A percentile compares a stretch with the other conserved stretches of the same genome.
Conservation (phyloP, 2,113 vertebrate genomes). For the Octodon degus region DNA sequence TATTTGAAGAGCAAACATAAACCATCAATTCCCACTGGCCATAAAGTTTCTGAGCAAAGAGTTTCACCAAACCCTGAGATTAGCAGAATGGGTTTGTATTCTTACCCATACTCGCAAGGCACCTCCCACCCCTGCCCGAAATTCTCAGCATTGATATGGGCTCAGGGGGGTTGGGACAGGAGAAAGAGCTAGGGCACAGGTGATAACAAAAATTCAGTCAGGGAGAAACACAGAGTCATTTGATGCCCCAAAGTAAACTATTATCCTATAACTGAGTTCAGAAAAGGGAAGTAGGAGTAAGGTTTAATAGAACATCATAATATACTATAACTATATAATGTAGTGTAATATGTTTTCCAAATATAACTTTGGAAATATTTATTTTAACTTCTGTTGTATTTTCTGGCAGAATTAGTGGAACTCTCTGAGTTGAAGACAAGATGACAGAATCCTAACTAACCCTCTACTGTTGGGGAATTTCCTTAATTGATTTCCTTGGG, state of each 20-base stretch:
- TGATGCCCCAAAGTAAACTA: slow-evolving; percentile 44
- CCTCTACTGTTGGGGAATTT: neutral
- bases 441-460: neutral
- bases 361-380: slow-evolving; percentile 7
- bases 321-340: neutral
- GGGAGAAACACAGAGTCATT: slow-evolving; percentile 60
- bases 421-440: neutral
- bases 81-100: slow-evolving; percentile 75
- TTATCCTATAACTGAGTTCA: neutral
- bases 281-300: neutral
- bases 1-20: slow-evolving; percentile 88
- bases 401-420: slow-evolving; percentile 28
- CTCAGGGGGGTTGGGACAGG: neutral
- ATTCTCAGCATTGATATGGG: neutral
- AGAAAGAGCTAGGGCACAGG: neutral
- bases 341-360: neutral
- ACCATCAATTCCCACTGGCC: slow-evolving; percentile 79
- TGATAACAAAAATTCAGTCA: slow-evolving; percentile 37
- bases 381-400: slow-evolving; percentile 48
- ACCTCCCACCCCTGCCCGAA: slow-evolving; percentile 44
- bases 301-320: neutral
- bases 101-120: slow-evolving; percentile 60
- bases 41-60: slow-evolving; percentile 85
- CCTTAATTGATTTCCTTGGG: neutral
- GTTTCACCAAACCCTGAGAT: slow-evolving; percentile 82